Evolutionary conservation across 2,888 invertebrate species (phyloP).

Genomic region (Omphaloscelis lunosa): DNA sequence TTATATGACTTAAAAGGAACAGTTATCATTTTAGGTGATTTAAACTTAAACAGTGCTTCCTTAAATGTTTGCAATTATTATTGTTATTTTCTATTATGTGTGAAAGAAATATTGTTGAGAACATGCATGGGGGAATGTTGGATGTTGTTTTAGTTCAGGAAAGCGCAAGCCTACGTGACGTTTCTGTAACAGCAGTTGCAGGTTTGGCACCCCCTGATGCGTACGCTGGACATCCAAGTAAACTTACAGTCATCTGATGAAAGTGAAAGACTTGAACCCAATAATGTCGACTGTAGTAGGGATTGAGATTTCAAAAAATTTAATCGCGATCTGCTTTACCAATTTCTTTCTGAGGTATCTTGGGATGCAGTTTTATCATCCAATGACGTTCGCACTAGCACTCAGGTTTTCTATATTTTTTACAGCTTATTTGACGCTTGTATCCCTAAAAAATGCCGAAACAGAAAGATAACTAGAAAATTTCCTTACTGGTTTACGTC

Average conservation of each 20-base stretch:
- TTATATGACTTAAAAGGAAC: too few species aligned
- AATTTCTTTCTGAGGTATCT: background rate
- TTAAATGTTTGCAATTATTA: background rate
- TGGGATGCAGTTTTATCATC: background rate
- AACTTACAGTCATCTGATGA: background rate
- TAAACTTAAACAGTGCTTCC: background rate
- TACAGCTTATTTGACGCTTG: too few species aligned
- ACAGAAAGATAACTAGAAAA: too few species aligned
- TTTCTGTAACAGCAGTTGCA: background rate
- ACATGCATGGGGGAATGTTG: background rate
- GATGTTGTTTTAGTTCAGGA: background rate
- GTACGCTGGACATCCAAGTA: background rate
- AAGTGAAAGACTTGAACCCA: background rate
- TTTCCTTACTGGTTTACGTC: background rate
- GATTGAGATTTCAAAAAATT: background rate
- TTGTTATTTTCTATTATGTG: background rate
- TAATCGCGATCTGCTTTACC: background rate
- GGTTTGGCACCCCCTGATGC: background rate
- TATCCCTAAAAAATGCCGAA: background rate
- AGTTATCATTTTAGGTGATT: too few species aligned
- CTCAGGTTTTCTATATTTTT: background rate
- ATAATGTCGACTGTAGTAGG: background rate
- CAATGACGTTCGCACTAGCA: background rate
- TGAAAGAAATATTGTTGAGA: constrained; percentile 3
- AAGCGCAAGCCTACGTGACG: background rate